Evolutionary conservation across 2,113 vertebrate species (phyloP).

Genomic region (Pachyramphus minor): DNA sequence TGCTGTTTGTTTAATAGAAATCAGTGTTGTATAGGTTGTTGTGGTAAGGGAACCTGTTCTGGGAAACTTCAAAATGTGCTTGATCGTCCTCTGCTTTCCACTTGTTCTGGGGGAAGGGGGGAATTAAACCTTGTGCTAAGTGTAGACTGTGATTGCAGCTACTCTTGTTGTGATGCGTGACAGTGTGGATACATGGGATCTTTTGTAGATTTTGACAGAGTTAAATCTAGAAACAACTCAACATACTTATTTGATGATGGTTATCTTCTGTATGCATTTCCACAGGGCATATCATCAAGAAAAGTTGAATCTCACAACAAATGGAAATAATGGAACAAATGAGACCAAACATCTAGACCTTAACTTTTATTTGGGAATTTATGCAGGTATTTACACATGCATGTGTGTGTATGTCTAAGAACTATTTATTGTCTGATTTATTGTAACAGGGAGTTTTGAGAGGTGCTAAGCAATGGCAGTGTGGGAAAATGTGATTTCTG

Average conservation of each 20-base stretch:
- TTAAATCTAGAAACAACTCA: not conserved
- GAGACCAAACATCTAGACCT: slow-evolving; percentile 75
- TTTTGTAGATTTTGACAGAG: not conserved
- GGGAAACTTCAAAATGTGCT: not conserved
- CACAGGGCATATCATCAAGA: slow-evolving; percentile 73
- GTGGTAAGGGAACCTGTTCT: not conserved
- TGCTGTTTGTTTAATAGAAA: not conserved
- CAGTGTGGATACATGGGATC: not conserved
- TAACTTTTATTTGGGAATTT: slow-evolving; percentile 86
- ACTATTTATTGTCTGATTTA: not conserved
- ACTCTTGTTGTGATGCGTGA: not conserved
- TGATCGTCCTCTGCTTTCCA: not conserved
- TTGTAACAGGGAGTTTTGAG: not conserved
- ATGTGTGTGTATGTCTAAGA: not conserved
- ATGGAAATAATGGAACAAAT: slow-evolving; percentile 31
- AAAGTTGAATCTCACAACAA: slow-evolving; percentile 61
- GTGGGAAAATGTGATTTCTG: not conserved
- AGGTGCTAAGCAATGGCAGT: not conserved
- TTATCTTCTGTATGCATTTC: slow-evolving; percentile 26
- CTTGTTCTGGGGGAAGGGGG: not conserved
- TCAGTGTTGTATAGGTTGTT: not conserved
- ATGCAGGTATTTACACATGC: slow-evolving; percentile 80
- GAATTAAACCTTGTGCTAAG: not conserved
- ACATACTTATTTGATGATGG: not conserved
- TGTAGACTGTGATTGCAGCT: not conserved